Conservation (phyloP, 2,797 vertebrate genomes). For the Girardinus metallicus region DNA sequence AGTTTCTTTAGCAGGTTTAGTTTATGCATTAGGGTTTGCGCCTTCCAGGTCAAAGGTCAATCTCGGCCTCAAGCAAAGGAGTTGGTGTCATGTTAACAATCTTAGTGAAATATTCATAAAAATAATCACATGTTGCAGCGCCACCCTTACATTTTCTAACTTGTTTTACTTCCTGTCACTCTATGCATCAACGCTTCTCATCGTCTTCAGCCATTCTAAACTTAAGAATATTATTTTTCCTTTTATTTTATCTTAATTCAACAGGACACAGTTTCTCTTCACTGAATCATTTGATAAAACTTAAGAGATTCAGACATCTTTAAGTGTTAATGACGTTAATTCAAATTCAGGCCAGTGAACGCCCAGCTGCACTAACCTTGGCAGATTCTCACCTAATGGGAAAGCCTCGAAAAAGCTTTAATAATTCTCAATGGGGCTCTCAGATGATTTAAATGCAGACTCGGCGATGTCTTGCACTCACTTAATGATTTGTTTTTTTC, state of each 20-base stretch:
- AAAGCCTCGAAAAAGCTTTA: slow-evolving; percentile 30
- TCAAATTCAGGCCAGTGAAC: slow-evolving; percentile 32
- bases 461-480: slow-evolving; percentile 18
- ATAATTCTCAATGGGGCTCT: slow-evolving; percentile 34
- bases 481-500: slow-evolving; percentile 53
- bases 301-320: background rate
- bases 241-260: background rate
- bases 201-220: slow-evolving; percentile 7
- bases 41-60: background rate
- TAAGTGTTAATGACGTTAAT: slow-evolving; percentile 13
- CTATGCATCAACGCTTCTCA: background rate
- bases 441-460: slow-evolving; percentile 37
- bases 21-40: background rate
- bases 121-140: background rate
- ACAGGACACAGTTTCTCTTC: background rate
- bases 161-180: slow-evolving; percentile 3
- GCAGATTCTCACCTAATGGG: slow-evolving; percentile 33
- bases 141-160: background rate
- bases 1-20: background rate
- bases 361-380: slow-evolving; percentile 39
- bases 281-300: slow-evolving; percentile 10
- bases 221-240: background rate
- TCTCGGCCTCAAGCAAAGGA: background rate
- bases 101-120: background rate
- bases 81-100: background rate